Evolutionary conservation across 2,113 vertebrate genomes (phyloP).

Genomic region (Coreoperca whiteheadi): DNA sequence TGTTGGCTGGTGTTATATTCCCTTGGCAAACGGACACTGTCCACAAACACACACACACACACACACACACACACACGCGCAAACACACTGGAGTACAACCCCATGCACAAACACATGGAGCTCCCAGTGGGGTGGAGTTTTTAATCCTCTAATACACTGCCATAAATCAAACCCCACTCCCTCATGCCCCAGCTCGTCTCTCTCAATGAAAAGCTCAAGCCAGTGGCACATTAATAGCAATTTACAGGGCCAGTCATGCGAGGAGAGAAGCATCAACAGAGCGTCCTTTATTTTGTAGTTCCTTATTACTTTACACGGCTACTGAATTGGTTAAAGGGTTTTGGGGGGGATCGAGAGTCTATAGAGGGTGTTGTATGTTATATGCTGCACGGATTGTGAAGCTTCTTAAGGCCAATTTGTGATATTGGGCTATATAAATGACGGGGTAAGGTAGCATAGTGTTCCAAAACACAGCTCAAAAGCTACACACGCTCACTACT

Average conservation of each 20-base stretch:
- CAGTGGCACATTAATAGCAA: conserved; percentile 81
- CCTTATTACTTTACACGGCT: conserved; percentile 73
- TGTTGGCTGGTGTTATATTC: conserved; percentile 73
- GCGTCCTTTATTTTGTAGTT: conserved; percentile 77
- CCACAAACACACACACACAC: conserved; percentile 45
- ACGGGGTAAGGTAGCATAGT: background rate
- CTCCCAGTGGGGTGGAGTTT: conserved; percentile 77
- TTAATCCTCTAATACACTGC: conserved; percentile 82
- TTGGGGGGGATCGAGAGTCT: no score
- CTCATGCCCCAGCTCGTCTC: conserved; percentile 62
- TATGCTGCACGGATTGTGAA: no score
- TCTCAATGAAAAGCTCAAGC: conserved; percentile 78
- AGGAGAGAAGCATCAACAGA: conserved; percentile 66
- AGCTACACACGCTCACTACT: background rate
- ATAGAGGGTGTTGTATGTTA: no score
- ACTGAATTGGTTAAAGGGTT: conserved; percentile 51
- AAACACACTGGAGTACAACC: conserved; percentile 40
- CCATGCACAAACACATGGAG: conserved; percentile 57
- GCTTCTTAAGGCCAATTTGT: no score
- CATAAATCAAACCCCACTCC: conserved; percentile 80
- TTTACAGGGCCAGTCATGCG: conserved; percentile 77
- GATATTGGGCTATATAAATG: no score
- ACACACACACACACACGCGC: conserved; percentile 37
- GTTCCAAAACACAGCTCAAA: background rate
- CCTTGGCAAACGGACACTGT: conserved; percentile 63